Evolutionary conservation across 2,888 invertebrate genomes (phyloP).

Genomic region (Zaprionus lineosus): DNA sequence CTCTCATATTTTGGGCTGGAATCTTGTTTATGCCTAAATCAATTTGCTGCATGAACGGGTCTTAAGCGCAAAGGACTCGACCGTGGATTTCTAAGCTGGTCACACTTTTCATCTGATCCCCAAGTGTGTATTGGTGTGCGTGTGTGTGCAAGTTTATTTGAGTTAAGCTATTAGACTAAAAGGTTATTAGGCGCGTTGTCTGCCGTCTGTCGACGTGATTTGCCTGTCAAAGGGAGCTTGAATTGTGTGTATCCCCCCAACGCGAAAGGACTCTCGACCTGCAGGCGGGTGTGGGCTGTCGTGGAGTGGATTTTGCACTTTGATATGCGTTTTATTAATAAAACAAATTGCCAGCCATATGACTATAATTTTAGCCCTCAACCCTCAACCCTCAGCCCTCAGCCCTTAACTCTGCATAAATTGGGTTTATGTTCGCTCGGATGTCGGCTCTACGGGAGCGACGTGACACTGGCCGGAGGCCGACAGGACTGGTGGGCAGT

Average conservation of each 20-base stretch:
- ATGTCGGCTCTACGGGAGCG: slow-evolving; percentile 5
- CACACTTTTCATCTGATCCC: slow-evolving; percentile 36
- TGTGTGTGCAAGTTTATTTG: slow-evolving; percentile 23
- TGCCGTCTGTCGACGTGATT: slow-evolving; percentile 52
- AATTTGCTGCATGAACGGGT: slow-evolving; percentile 73
- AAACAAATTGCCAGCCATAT: slow-evolving; percentile 54
- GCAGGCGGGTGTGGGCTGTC: slow-evolving; percentile 22
- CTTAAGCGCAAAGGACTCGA: slow-evolving; percentile 54
- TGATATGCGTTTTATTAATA: slow-evolving; percentile 63
- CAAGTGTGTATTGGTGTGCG: slow-evolving; percentile 7
- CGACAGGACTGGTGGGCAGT: slow-evolving; percentile 29
- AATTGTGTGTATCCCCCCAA: too few relatives aligned
- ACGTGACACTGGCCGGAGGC: slow-evolving; percentile 28
- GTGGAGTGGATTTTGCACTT: slow-evolving; percentile 59
- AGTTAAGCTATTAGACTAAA: slow-evolving; percentile 65
- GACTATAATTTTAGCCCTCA: slow-evolving; percentile 40
- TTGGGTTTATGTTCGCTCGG: slow-evolving; percentile 43
- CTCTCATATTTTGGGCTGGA: slow-evolving; percentile 23
- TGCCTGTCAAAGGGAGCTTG: slow-evolving; percentile 52
- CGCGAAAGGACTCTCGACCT: slow-evolving; percentile 10
- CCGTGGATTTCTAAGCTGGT: slow-evolving; percentile 26
- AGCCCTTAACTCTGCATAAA: slow-evolving; percentile 47
- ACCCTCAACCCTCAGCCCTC: too few relatives aligned
- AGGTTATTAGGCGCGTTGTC: slow-evolving; percentile 47
- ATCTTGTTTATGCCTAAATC: slow-evolving; percentile 77